Conservation (phyloP, 2,888 invertebrate genomes). For the Apotomis turbidana region DNA sequence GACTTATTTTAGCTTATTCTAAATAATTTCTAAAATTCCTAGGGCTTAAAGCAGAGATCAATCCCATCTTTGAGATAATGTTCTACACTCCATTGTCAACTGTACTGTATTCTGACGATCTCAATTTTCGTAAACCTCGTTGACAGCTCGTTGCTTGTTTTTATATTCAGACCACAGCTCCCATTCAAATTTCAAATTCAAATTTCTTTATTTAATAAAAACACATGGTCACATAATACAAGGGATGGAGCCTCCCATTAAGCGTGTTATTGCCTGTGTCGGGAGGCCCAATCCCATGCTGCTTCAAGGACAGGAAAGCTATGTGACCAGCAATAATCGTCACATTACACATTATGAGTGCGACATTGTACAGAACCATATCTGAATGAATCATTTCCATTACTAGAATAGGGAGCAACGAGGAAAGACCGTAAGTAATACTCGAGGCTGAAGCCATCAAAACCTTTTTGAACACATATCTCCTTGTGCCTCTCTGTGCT, state of each 20-base stretch:
- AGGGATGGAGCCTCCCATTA: no score
- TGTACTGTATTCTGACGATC: not conserved
- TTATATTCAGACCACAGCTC: slow-evolving; percentile 15
- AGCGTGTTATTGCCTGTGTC: no score
- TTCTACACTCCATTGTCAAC: not conserved
- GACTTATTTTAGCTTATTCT: no score
- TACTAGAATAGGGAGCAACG: slow-evolving; percentile 8
- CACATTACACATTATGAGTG: not conserved
- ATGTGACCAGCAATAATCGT: slow-evolving; percentile 1
- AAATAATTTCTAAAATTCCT: no score
- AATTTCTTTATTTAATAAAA: no score
- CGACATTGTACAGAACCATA: not conserved
- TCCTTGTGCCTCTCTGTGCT: not conserved
- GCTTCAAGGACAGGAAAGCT: not conserved
- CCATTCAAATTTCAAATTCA: no score
- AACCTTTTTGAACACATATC: not conserved
- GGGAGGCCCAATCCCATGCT: no score
- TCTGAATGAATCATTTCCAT: slow-evolving; percentile 2
- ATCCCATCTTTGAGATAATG: no score
- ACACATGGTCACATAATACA: no score
- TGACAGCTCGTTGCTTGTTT: not conserved
- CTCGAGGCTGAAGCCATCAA: not conserved
- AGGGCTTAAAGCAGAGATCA: no score
- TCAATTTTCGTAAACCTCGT: not conserved
- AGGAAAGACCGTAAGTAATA: not conserved